Evolutionary conservation across 2,797 vertebrate species (phyloP), one percentile per base, ranked within the genome.

Genomic region (Bradypodion pumilum): DNA sequence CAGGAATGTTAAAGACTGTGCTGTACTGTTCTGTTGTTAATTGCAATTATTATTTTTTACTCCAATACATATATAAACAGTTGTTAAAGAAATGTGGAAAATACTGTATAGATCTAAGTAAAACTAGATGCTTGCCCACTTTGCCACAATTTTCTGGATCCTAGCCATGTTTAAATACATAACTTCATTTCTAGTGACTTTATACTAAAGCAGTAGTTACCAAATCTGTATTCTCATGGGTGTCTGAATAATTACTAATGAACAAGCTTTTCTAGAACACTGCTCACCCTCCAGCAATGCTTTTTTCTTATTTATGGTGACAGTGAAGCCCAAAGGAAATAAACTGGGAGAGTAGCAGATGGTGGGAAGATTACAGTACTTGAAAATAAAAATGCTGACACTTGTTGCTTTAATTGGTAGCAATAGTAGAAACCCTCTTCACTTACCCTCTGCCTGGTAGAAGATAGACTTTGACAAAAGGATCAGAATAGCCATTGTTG

Each of bases 381-480:
- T 62, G 25, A 40, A 27, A 72, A 23, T 29, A 56, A 6, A 49
- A 83, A 35, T 6, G 62, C 27, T 60, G 44, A 62, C 8, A 59
- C 83, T 13, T 62, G 1, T 52, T 75, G 46, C 35, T 40, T n/a
- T 70, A 40, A 59, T 1, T 7, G 32, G 15, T 86, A 78, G 46
- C 46, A 78, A 62, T 8, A 37, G 80, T 72, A 75, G 0, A 78
- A 81, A 69, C 78, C 42, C 72, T 1, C 89, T 73, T 69, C 23
- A 96, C 99, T 98, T 96, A 99, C 99, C 99, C 98, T 97, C 99
- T 96, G 37, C 99, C 99, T 37, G 99, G 99, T 84, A 99, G 97
- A 86, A 99, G 98, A 93, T 99, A 99, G 87, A 99, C 98, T 94
- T 99, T 99, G 91, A 99, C 98, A 90, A 99, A 99, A 8, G 99